Evolutionary conservation across 2,797 vertebrate species (phyloP).

Genomic region (Masticophis lateralis): DNA sequence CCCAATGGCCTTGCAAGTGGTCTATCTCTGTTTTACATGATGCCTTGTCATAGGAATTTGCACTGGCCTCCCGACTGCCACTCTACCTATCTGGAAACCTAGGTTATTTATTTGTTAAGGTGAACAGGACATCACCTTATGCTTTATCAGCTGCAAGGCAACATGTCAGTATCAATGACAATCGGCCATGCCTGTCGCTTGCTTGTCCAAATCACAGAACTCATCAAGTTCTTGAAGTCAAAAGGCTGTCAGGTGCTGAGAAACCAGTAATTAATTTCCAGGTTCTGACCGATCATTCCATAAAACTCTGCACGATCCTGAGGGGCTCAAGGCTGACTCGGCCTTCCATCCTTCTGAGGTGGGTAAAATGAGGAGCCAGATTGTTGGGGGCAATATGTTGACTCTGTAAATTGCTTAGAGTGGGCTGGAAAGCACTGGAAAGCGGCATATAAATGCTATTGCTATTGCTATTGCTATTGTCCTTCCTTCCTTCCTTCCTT

Average conservation of each 20-base stretch:
- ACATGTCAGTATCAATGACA: background rate
- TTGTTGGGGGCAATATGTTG: too few relatives aligned
- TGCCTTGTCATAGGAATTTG: background rate
- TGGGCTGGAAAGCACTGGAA: too few relatives aligned
- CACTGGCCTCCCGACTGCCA: background rate
- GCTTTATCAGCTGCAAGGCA: background rate
- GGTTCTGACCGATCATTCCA: constrained; percentile 17
- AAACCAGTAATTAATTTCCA: constrained; percentile 47
- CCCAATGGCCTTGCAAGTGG: background rate
- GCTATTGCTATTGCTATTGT: too few relatives aligned
- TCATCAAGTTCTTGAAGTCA: constrained; percentile 3
- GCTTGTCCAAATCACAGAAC: constrained; percentile 18
- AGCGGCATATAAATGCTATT: too few relatives aligned
- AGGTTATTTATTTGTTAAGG: background rate
- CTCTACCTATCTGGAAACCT: background rate
- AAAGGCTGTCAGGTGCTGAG: background rate
- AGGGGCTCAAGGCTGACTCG: too few relatives aligned
- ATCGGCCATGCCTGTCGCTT: rapidly evolving
- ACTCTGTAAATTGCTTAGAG: too few relatives aligned
- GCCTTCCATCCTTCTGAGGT: too few relatives aligned
- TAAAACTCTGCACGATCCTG: background rate
- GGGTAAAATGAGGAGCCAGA: too few relatives aligned
- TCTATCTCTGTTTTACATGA: background rate
- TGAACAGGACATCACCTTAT: background rate
- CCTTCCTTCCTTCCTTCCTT: too few relatives aligned